Evolutionary conservation across 64 coral and sea anemone genomes (phyloP).

Genomic region (Astreopora myriophthalma): DNA sequence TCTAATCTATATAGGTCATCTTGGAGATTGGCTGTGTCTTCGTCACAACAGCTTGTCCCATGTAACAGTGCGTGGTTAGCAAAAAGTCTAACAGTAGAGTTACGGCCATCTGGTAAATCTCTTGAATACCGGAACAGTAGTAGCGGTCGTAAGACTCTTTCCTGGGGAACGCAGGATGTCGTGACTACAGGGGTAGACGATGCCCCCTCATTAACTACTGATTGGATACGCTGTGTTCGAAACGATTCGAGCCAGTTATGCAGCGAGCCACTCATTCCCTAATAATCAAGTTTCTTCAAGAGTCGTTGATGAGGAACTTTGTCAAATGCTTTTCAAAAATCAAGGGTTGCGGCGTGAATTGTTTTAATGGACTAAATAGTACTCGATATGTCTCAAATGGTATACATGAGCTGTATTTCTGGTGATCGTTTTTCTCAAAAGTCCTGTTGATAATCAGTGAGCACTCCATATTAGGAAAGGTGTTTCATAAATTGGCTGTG

Average conservation of each 20-base stretch:
- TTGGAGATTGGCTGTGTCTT: slow-evolving; percentile 3
- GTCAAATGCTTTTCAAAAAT: slow-evolving; percentile 60
- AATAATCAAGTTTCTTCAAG: slow-evolving; percentile 57
- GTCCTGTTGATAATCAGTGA: slow-evolving; percentile 12
- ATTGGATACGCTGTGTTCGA: slow-evolving; percentile 39
- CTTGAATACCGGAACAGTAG: slow-evolving; percentile 48
- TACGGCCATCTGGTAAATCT: slow-evolving; percentile 42
- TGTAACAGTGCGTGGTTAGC: no score
- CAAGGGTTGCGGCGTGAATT: slow-evolving; percentile 36
- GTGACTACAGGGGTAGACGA: neutral
- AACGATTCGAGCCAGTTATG: slow-evolving; percentile 72
- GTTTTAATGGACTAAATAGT: slow-evolving; percentile 43
- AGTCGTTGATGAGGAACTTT: slow-evolving; percentile 49
- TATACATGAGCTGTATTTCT: slow-evolving; percentile 30
- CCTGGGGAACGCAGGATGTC: slow-evolving; percentile 29
- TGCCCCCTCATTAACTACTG: slow-evolving; percentile 31
- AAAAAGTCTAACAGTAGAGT: slow-evolving; percentile 42
- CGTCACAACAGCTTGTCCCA: neutral
- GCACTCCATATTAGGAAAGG: neutral
- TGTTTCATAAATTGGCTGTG: slow-evolving; percentile 32
- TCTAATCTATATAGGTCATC: no score
- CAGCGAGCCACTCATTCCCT: slow-evolving; percentile 29
- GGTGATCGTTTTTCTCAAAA: slow-evolving; percentile 8
- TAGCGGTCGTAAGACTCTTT: neutral
- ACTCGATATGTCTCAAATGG: slow-evolving; percentile 20